Evolutionary conservation across 2,888 invertebrate species (phyloP).

Genomic region (Synanthedon tipuliformis): DNA sequence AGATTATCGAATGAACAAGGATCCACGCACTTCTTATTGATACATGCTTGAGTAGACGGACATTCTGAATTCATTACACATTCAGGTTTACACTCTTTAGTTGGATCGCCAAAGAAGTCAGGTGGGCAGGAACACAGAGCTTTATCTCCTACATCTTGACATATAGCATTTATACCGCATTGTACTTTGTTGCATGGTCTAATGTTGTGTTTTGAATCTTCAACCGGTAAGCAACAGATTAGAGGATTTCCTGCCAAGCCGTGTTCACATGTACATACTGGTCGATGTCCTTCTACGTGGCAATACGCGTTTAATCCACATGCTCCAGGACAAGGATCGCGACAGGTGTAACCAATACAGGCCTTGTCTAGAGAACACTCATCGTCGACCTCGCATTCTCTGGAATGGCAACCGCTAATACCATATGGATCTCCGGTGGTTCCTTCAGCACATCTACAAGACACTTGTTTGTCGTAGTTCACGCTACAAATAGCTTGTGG

Average conservation of each 20-base stretch:
- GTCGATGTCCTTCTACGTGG: slow-evolving; percentile 81
- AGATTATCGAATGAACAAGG: slow-evolving; percentile 77
- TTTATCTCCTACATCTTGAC: slow-evolving; percentile 75
- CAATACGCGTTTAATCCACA: slow-evolving; percentile 83
- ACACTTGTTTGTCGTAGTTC: slow-evolving; percentile 75
- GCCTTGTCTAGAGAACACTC: slow-evolving; percentile 80
- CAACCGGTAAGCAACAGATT: slow-evolving; percentile 75
- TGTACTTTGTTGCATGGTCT: slow-evolving; percentile 80
- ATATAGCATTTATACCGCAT: slow-evolving; percentile 84
- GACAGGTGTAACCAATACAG: slow-evolving; percentile 84
- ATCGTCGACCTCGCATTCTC: slow-evolving; percentile 83
- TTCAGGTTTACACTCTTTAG: slow-evolving; percentile 80
- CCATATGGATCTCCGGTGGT: slow-evolving; percentile 83
- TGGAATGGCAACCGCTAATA: slow-evolving; percentile 77
- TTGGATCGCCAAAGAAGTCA: slow-evolving; percentile 84
- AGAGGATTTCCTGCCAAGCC: slow-evolving; percentile 84
- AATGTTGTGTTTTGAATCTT: slow-evolving; percentile 55
- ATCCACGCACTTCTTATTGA: slow-evolving; percentile 79
- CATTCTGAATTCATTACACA: slow-evolving; percentile 88
- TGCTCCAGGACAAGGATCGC: slow-evolving; percentile 84
- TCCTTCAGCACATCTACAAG: slow-evolving; percentile 81
- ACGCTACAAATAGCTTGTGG: slow-evolving; percentile 79
- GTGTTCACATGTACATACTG: slow-evolving; percentile 80
- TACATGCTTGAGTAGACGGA: slow-evolving; percentile 77
- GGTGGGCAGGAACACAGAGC: slow-evolving; percentile 83